Evolutionary conservation across 2,113 vertebrate genomes (phyloP).

Genomic region (Pseudorhombus dupliciocellatus): DNA sequence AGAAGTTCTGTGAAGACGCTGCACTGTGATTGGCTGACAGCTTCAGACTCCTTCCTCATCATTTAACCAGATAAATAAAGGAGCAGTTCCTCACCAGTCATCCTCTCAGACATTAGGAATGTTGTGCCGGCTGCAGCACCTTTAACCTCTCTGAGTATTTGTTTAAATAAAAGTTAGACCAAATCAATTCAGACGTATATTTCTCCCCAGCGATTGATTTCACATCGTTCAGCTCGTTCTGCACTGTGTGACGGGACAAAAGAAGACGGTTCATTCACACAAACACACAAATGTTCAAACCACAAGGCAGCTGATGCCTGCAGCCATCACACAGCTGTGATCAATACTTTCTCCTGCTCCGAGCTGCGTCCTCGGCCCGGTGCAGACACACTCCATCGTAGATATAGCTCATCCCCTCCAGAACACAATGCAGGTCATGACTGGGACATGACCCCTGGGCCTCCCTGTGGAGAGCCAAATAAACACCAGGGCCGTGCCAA

Average conservation of each 20-base stretch:
- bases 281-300: slow-evolving; percentile 31
- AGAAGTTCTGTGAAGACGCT: too few relatives aligned
- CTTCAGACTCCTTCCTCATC: background rate
- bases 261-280: slow-evolving; percentile 35
- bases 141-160: slow-evolving; percentile 15
- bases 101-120: background rate
- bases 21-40: too few relatives aligned
- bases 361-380: slow-evolving; percentile 37
- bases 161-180: slow-evolving; percentile 16
- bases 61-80: background rate
- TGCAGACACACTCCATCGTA: background rate
- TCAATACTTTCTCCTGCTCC: slow-evolving; percentile 69
- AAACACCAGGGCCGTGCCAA: slow-evolving; percentile 44
- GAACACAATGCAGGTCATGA: slow-evolving; percentile 68
- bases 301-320: slow-evolving; percentile 63
- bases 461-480: slow-evolving; percentile 40
- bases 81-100: too few relatives aligned
- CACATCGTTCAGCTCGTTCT: slow-evolving; percentile 32
- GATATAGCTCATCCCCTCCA: slow-evolving; percentile 59
- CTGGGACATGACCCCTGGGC: slow-evolving; percentile 65
- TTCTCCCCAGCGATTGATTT: slow-evolving; percentile 25
- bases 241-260: slow-evolving; percentile 58
- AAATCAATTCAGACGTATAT: slow-evolving; percentile 17
- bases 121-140: background rate
- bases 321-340: slow-evolving; percentile 58